Percentiles rank a stretch among this genome's conserved stretches.
Evolutionary conservation across 1,140 invertebrate species (phyloP).

Genomic region (Drosophila orena): DNA sequence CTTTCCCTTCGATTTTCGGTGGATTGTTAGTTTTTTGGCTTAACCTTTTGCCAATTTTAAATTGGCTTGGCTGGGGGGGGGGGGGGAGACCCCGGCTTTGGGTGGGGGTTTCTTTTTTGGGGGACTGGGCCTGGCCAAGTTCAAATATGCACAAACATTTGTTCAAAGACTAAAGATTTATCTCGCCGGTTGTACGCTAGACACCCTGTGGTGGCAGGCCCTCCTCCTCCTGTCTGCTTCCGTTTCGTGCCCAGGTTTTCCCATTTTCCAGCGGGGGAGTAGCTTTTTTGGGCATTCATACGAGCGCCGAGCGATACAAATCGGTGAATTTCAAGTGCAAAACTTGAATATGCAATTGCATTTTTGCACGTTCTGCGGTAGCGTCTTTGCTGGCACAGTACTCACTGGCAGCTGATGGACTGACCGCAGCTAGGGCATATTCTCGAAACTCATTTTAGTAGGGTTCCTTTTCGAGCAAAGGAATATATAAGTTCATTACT

Average conservation of each 20-base stretch:
- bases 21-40: constrained; percentile 76
- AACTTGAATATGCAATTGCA: constrained; percentile 82
- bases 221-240: constrained; percentile 54
- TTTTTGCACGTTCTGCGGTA: constrained; percentile 53
- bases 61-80: constrained; percentile 56
- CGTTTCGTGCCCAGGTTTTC: constrained; percentile 51
- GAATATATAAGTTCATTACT: too few species aligned
- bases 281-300: constrained; percentile 66
- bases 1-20: constrained; percentile 4
- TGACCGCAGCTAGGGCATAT: not conserved
- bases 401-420: constrained; percentile 21
- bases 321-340: constrained; percentile 81
- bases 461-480: too few species aligned
- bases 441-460: too few species aligned
- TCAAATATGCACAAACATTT: constrained; percentile 83
- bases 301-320: constrained; percentile 71
- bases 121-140: constrained; percentile 54
- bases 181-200: constrained; percentile 67
- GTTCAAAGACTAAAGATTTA: constrained; percentile 82
- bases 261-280: constrained; percentile 5
- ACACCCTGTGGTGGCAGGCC: constrained; percentile 70
- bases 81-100: not conserved
- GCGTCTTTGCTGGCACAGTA: constrained; percentile 36
- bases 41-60: constrained; percentile 82
- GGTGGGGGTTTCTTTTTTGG: not conserved